These are phyloP conservation scores for Dysdera silvatica DNA, from an alignment of 1,140 invertebrate species.

Conservation along the genomic window DNA sequence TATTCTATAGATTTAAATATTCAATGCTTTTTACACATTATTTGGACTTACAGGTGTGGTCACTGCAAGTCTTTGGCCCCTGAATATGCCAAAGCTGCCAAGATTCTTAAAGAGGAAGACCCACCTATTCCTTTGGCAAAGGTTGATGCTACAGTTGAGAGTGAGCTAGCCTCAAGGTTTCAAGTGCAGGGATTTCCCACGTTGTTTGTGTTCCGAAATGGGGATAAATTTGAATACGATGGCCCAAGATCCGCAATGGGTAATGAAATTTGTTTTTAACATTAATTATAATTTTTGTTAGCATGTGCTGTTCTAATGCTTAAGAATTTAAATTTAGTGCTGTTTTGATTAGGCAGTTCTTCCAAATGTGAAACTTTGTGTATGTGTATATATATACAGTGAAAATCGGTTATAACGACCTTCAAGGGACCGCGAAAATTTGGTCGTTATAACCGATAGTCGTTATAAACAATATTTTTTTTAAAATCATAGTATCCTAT, in stretches of 20 bases:
- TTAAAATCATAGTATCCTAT: too few relatives aligned
- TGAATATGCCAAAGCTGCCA: conserved; percentile 41
- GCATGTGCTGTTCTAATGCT: too few relatives aligned
- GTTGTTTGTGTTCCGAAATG: conserved; percentile 46
- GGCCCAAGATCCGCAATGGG: conserved; percentile 37
- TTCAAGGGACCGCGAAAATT: too few relatives aligned
- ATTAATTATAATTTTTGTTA: background rate
- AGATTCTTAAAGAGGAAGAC: conserved; percentile 36
- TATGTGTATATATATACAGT: too few relatives aligned
- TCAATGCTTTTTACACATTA: background rate
- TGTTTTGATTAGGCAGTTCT: too few relatives aligned
- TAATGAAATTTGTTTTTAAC: conserved; percentile 5
- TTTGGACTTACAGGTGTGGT: conserved; percentile 43
- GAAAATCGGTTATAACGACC: too few relatives aligned
- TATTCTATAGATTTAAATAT: background rate
- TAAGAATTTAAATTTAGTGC: too few relatives aligned
- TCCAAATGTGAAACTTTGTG: too few relatives aligned
- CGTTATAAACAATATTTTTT: too few relatives aligned
- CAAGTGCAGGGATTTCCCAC: conserved; percentile 45
- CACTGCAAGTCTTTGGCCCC: conserved; percentile 42
- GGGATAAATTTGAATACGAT: conserved; percentile 47
- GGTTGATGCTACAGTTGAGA: conserved; percentile 49
- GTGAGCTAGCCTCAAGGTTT: conserved; percentile 44
- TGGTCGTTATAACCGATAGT: too few relatives aligned
- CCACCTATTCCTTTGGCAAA: conserved; percentile 47